Percentiles rank a stretch among this genome's conserved stretches.
phyloP scores from a whole-genome alignment of 2,797 vertebrate species.

The Pseudotriccus pelzelni region DNA sequence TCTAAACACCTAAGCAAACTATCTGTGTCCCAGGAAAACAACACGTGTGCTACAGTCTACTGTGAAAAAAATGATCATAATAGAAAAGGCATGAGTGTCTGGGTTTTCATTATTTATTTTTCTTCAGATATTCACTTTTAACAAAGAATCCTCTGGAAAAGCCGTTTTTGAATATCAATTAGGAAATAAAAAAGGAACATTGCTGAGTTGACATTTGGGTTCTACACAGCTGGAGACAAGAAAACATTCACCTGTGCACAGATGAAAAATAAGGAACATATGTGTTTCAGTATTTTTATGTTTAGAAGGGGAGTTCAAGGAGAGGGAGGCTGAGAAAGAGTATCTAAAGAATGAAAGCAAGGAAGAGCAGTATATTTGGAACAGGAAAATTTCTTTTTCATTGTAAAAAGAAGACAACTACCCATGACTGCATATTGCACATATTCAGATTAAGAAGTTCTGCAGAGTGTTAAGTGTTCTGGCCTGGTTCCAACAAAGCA shows the following conservation, averaged over 20 bases:
- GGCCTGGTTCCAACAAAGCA: slow-evolving; percentile 29
- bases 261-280: not conserved
- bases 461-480: slow-evolving; percentile 36
- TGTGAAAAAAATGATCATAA: not conserved
- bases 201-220: not conserved
- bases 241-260: not conserved
- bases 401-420: not conserved
- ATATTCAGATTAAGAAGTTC: not conserved
- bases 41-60: not conserved
- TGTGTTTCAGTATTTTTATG: not conserved
- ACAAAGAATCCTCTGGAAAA: not conserved
- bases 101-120: not conserved
- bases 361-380: not conserved
- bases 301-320: slow-evolving; percentile 8
- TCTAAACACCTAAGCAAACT: slow-evolving; percentile 1
- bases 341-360: not conserved
- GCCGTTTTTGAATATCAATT: not conserved
- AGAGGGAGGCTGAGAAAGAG: not conserved
- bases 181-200: not conserved
- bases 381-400: not conserved
- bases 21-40: not conserved
- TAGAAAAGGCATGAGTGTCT: not conserved
- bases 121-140: not conserved
- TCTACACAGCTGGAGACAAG: not conserved
- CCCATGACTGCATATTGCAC: not conserved